A percentile compares a stretch with the other conserved stretches of the same genome.
Conservation (phyloP, 1,140 invertebrate species). For the Venustaconcha ellipsiformis region DNA sequence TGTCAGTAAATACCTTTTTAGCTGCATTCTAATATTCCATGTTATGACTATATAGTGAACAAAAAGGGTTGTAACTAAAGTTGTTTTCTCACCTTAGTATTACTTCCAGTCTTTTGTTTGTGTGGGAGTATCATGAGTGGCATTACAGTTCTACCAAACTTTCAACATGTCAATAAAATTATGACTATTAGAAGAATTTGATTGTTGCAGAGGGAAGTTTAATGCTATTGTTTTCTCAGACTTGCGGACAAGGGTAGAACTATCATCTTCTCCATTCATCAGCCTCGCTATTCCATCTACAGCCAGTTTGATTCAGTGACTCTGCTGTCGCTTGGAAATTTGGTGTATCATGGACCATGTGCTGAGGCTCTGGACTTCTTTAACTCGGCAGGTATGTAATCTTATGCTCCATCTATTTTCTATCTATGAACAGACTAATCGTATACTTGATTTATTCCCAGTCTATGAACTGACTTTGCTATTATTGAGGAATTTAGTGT, state of each 20-base stretch:
- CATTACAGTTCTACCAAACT: no score
- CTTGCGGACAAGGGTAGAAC: slow-evolving; percentile 60
- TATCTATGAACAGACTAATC: slow-evolving; percentile 30
- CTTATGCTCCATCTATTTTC: neutral
- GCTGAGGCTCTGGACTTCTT: slow-evolving; percentile 61
- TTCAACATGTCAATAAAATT: no score
- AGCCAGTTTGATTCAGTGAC: slow-evolving; percentile 64
- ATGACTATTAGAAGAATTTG: neutral
- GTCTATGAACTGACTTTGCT: slow-evolving; percentile 50
- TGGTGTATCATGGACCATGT: slow-evolving; percentile 62
- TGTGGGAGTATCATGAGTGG: no score
- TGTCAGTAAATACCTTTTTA: no score
- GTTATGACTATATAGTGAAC: no score
- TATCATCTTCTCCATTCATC: slow-evolving; percentile 69
- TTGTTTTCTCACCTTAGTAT: no score
- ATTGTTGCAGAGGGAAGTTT: neutral
- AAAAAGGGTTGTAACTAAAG: no score
- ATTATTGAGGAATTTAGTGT: slow-evolving; percentile 59
- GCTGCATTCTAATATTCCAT: no score
- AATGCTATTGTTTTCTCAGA: slow-evolving; percentile 43
- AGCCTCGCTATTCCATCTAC: slow-evolving; percentile 68
- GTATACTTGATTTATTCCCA: neutral
- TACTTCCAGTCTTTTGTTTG: no score
- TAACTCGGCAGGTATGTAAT: slow-evolving; percentile 38
- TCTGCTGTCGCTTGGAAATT: slow-evolving; percentile 60